Evolutionary conservation across 1,140 invertebrate genomes (phyloP).

Genomic region (Neotoxoptera formosana): DNA sequence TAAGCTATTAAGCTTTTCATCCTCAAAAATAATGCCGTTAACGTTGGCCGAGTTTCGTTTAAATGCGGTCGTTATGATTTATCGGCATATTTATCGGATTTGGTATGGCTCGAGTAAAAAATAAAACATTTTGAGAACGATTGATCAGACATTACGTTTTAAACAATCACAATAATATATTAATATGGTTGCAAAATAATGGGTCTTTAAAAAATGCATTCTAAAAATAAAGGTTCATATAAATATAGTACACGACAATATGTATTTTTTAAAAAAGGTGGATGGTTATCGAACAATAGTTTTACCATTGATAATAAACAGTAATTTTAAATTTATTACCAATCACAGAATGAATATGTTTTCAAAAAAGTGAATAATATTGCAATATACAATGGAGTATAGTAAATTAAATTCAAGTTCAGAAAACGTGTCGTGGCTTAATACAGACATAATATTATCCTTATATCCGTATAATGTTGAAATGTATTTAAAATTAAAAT

Average conservation of each 20-base stretch:
- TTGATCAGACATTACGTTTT: background rate
- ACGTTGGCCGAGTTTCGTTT: background rate
- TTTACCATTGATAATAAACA: background rate
- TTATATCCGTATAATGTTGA: background rate
- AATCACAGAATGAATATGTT: background rate
- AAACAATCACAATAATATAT: background rate
- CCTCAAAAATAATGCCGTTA: background rate
- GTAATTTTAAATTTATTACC: no score
- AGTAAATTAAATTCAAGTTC: background rate
- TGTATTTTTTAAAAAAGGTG: background rate
- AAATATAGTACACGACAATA: background rate
- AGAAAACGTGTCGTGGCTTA: background rate
- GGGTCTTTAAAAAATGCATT: background rate
- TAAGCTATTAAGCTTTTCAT: conserved; percentile 11
- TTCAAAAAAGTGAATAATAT: background rate
- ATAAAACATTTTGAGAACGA: background rate
- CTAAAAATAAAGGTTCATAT: background rate
- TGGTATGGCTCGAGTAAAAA: background rate
- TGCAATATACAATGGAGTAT: background rate
- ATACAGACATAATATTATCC: background rate
- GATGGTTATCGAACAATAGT: background rate
- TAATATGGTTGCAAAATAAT: background rate
- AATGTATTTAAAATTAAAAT: background rate
- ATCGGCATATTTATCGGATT: background rate
- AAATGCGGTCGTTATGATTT: background rate